A percentile compares a stretch with the other conserved stretches of the same genome.
Evolutionary conservation across 2,888 invertebrate genomes (phyloP).

Genomic region (Yponomeuta cagnagella): DNA sequence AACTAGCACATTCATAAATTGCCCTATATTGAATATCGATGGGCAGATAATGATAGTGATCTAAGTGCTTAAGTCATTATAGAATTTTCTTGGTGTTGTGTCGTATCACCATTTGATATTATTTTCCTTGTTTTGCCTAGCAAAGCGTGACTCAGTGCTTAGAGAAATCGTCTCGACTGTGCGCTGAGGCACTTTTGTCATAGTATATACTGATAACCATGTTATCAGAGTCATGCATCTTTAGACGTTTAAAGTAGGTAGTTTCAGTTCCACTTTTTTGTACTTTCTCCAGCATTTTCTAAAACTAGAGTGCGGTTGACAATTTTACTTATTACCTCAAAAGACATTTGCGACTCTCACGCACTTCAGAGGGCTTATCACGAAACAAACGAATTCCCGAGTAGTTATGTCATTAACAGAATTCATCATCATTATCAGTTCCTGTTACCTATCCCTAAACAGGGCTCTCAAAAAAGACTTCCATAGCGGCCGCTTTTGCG

Average conservation of each 20-base stretch:
- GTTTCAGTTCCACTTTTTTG: neutral
- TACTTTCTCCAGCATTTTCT: neutral
- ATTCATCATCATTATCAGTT: neutral
- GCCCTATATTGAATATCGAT: too few relatives aligned
- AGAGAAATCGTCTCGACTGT: neutral
- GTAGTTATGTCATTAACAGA: too few relatives aligned
- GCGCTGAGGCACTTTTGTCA: neutral
- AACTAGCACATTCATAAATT: too few relatives aligned
- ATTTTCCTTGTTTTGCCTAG: too few relatives aligned
- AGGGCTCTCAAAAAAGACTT: too few relatives aligned
- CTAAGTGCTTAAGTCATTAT: too few relatives aligned
- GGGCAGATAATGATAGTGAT: too few relatives aligned
- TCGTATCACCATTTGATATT: too few relatives aligned
- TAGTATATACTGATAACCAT: neutral
- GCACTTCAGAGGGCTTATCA: neutral
- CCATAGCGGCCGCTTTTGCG: too few relatives aligned
- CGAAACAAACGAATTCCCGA: neutral
- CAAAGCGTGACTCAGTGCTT: too few relatives aligned
- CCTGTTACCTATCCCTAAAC: neutral
- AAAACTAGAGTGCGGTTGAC: neutral
- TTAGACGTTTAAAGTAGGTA: neutral
- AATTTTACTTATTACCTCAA: slow-evolving; percentile 2
- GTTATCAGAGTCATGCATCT: neutral
- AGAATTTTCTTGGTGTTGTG: too few relatives aligned
- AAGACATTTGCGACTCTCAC: neutral